These are phyloP conservation scores for Drosophila pectinifera DNA, from an alignment of 1,140 invertebrate genomes.

Conservation along the genomic window DNA sequence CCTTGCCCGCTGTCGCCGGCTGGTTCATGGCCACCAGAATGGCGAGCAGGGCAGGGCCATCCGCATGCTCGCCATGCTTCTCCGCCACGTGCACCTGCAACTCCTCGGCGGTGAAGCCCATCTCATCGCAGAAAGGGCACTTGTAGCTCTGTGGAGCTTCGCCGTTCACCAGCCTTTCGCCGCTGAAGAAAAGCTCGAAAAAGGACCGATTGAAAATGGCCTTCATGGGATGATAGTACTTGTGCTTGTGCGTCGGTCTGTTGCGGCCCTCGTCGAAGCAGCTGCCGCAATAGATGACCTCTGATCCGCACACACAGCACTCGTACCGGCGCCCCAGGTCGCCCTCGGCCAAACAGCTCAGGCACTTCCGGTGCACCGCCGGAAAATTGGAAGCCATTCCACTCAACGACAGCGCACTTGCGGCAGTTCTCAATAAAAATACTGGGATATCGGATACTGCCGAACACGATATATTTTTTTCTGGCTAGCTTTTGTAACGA, in stretches of 20 bases:
- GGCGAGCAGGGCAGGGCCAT: constrained; percentile 32
- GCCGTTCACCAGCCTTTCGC: constrained; percentile 40
- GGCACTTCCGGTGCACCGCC: constrained; percentile 15
- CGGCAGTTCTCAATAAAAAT: not conserved
- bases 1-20: not conserved
- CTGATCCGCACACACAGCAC: constrained; percentile 42
- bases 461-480: not conserved
- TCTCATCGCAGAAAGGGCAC: constrained; percentile 51
- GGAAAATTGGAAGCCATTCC: constrained; percentile 8
- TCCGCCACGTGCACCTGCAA: constrained; percentile 45
- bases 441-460: not conserved
- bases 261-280: constrained; percentile 41
- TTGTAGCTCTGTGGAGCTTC: constrained; percentile 57
- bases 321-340: constrained; percentile 41
- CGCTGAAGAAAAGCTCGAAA: constrained; percentile 47
- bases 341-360: constrained; percentile 18
- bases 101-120: constrained; percentile 46
- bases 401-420: not conserved
- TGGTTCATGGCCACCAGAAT: constrained; percentile 47
- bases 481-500: constrained; percentile 2
- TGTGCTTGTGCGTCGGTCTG: constrained; percentile 28
- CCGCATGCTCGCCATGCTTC: constrained; percentile 34
- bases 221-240: constrained; percentile 64
- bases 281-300: constrained; percentile 45
- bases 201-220: constrained; percentile 36